phyloP scores from a whole-genome alignment of 2,797 vertebrate species.

The Menidia menidia region DNA sequence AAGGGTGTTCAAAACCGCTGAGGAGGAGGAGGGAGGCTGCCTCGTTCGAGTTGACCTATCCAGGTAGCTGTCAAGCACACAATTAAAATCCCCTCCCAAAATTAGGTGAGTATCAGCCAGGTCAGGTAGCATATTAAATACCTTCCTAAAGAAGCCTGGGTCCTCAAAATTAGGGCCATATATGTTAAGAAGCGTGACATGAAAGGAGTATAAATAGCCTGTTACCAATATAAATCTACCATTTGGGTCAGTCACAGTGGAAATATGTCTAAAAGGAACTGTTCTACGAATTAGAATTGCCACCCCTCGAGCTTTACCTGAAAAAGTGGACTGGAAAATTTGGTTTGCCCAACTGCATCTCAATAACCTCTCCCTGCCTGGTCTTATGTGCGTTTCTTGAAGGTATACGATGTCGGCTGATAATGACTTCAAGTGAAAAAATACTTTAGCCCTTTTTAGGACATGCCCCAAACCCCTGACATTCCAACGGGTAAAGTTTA shows the following conservation, averaged over 20 bases:
- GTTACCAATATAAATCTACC: background rate
- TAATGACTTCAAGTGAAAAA: background rate
- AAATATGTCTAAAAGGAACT: slow-evolving; percentile 1
- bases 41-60: background rate
- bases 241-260: background rate
- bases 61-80: background rate
- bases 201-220: background rate
- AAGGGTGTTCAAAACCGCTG: too few relatives aligned
- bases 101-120: background rate
- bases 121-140: background rate
- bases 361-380: background rate
- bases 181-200: slow-evolving; percentile 5
- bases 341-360: slow-evolving; percentile 2
- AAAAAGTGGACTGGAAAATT: background rate
- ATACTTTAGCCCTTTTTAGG: background rate
- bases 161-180: slow-evolving; percentile 1
- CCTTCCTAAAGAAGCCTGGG: background rate
- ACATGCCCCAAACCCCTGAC: background rate
- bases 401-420: background rate
- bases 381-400: background rate
- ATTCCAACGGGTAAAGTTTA: background rate
- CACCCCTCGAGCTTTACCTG: background rate
- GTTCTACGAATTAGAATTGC: background rate
- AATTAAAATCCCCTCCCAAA: background rate
- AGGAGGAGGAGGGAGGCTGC: background rate